Conservation (phyloP, 2,797 vertebrate genomes). For the Limosa lapponica region DNA sequence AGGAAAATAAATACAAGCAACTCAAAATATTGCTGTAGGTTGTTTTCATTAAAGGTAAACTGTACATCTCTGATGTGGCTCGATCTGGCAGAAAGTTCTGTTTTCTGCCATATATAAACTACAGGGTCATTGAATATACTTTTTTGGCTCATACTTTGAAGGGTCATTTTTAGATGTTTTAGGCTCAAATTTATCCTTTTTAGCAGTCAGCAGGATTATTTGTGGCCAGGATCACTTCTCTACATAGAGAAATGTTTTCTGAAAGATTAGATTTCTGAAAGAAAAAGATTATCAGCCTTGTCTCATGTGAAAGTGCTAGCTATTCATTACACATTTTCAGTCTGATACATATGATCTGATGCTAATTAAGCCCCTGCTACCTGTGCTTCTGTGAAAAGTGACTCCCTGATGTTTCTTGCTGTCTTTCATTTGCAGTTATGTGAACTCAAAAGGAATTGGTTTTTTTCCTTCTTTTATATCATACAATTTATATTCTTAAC, state of each 20-base stretch:
- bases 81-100: neutral
- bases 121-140: neutral
- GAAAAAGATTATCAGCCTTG: neutral
- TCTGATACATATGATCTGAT: neutral
- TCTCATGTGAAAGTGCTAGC: neutral
- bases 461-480: slow-evolving; percentile 12
- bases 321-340: slow-evolving; percentile 1
- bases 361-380: slow-evolving; percentile 28
- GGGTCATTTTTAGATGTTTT: neutral
- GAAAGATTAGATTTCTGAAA: neutral
- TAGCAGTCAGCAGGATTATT: neutral
- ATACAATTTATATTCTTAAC: slow-evolving; percentile 22
- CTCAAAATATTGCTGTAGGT: neutral
- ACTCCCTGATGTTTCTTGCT: slow-evolving; percentile 12
- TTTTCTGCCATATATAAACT: neutral
- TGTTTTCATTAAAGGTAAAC: neutral
- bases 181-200: neutral
- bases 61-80: neutral
- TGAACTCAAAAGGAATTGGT: neutral
- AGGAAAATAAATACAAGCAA: neutral
- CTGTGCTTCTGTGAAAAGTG: neutral
- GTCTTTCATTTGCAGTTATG: slow-evolving; percentile 2
- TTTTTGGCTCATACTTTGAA: neutral
- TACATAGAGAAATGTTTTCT: neutral
- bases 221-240: neutral